Base-by-base conservation (phyloP, 2,888 invertebrate species). In the Nymphalis polychloros region DNA sequence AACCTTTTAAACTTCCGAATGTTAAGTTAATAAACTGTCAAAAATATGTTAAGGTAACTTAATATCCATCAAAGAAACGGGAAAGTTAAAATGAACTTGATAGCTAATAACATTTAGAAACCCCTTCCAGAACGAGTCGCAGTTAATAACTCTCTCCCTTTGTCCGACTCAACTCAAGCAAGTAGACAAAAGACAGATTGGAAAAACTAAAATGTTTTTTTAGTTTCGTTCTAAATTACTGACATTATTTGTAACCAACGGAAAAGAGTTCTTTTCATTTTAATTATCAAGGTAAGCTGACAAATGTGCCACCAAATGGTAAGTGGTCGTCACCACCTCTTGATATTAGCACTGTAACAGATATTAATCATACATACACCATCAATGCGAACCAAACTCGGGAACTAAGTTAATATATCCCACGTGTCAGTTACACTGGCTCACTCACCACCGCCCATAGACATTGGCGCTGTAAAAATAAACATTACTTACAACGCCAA, bases 31-130 rank as follows among this genome's bases (percentile, higher is more conserved):
- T 48, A 57, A 55, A 27, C 46, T 19, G 31, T 47, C 64, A 52
- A 64, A 59, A 65, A 31, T 61, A 53, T 61, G 10, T 27, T 17
- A 31, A 66, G 53, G 52, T 31, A 55, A 47, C 35, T 48, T 48
- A 66, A 48, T 66, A 61, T 55, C 48, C 61, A 66, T 48, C 20
- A 55, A 62, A 19, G 55, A 61, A 62, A 62, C 49, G 55, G 35
- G 61, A 62, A 57, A 62, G 55, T 55, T 72, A 63, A 68, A 71
- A 73, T 73, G 70, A 67, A 72, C 67, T 72, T 71, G 57, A 72
- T 68, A 66, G 64, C 53, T 66, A 69, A 70, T 73, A 71, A 73
- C 72, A 57, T 68, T 70, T 62, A 35, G 59, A 59, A 63, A 59
- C 63, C 64, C 73, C 68, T 67, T 70, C 70, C 23, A 20, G 13